Evolutionary conservation across 2,113 vertebrate genomes (phyloP).

Genomic region (Puntigrus tetrazona): DNA sequence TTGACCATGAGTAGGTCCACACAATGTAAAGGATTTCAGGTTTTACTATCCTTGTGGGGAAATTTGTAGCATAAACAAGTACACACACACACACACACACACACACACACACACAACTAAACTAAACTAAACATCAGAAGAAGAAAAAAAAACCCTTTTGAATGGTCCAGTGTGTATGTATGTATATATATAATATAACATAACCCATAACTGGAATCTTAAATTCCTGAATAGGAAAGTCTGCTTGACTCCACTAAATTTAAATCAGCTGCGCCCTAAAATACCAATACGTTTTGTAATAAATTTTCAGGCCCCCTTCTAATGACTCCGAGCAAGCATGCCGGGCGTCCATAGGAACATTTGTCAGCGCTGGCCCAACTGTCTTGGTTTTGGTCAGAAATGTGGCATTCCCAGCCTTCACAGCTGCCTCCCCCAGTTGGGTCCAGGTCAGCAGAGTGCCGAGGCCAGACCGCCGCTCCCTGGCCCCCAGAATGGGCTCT

Average conservation of each 20-base stretch:
- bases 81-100: no score
- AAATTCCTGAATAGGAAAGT: slow-evolving; percentile 59
- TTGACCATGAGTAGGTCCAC: no score
- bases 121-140: not conserved
- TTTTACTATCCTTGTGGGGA: no score
- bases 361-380: slow-evolving; percentile 71
- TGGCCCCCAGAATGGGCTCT: slow-evolving; percentile 50
- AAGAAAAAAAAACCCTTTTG: no score
- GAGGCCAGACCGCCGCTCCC: slow-evolving; percentile 57
- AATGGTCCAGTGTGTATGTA: no score
- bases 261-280: slow-evolving; percentile 76
- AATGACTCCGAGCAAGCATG: slow-evolving; percentile 62
- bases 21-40: no score
- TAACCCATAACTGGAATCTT: slow-evolving; percentile 50
- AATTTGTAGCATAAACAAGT: no score
- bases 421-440: slow-evolving; percentile 76
- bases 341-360: slow-evolving; percentile 60
- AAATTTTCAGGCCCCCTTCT: slow-evolving; percentile 73
- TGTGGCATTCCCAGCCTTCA: slow-evolving; percentile 70
- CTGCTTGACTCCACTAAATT: slow-evolving; percentile 66
- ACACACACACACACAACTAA: not conserved
- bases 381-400: slow-evolving; percentile 71
- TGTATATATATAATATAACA: no score
- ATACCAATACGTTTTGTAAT: slow-evolving; percentile 79
- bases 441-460: slow-evolving; percentile 67